Evolutionary conservation across 2,113 vertebrate species (phyloP).

Genomic region (Gorsachius goisagi): DNA sequence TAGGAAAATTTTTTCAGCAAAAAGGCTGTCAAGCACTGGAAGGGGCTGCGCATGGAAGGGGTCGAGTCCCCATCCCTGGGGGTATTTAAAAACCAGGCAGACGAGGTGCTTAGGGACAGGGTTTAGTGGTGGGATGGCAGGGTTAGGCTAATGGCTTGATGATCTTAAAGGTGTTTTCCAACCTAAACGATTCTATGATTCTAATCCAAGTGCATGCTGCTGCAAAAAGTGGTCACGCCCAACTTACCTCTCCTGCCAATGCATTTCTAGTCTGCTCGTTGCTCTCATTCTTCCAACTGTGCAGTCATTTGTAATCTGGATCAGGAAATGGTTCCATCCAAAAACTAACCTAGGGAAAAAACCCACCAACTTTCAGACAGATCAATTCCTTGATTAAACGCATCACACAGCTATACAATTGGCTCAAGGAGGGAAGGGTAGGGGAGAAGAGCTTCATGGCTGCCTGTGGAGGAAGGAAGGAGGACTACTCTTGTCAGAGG

Average conservation of each 20-base stretch:
- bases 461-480: background rate
- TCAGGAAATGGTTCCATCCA: background rate
- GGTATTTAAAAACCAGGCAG: no score
- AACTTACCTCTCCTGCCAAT: background rate
- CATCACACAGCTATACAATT: background rate
- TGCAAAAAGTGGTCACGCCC: background rate
- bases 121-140: no score
- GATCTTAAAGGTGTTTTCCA: no score
- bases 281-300: background rate
- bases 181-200: no score
- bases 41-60: no score
- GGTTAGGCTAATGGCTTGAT: no score
- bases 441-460: background rate
- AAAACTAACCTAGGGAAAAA: background rate
- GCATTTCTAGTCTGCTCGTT: background rate
- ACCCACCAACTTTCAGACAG: background rate
- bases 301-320: background rate
- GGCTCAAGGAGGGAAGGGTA: background rate
- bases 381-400: background rate
- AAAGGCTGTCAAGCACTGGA: no score
- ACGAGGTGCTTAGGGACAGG: no score
- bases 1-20: no score
- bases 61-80: no score
- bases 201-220: background rate
- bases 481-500: background rate